Evolutionary conservation across 2,113 vertebrate species (phyloP), one percentile per base, ranked within the genome.

Genomic region (Tetraodon nigroviridis): DNA sequence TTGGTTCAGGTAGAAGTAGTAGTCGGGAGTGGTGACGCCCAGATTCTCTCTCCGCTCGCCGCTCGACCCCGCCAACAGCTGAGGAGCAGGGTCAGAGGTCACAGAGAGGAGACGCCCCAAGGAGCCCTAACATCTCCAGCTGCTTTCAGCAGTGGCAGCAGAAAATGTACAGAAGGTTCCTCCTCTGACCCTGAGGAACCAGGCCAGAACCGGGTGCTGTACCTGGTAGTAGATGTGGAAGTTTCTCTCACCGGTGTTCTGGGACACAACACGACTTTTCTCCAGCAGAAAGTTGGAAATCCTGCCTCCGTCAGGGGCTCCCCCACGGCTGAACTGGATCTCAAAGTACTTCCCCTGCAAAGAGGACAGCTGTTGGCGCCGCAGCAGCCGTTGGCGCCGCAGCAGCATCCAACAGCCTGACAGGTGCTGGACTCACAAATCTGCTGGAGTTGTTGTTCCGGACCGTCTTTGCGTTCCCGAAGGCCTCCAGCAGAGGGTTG

Each of bases 361-460:
- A 37, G 29, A 13, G 19, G 16, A 24, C 14, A 16, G 24, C 24
- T 6, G 32, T 37, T 37, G 12, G 8, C 29, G 8, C 6, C 8
- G 29, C 8, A 37, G 8, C 32, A 37, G 20, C 11, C 17, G 32
- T 37, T 37, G 12, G 8, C 32, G 11, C 8, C 3, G 8, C 8
- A 12, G 8, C 32, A 37, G 7, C 8, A 7, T 32, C 29, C 6
- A 6, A 32, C 29, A 32, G 29, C 3, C 6, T 2, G 29, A 32
- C 6, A 32, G 42, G 1, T 7, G 32, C 8, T 12, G 8, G 32
- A 93, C 96, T 95, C 78, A 98, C 96, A 0, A 98, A 98, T 77
- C 95, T 92, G 76, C 95, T 98, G 69, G 96, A 98, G 70, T 98
- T 98, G 89, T 98, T 96, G 91, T 98, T 98, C 60, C 96, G 90